phyloP scores from a whole-genome alignment of 2,888 invertebrate species.

The Apamea sordens region DNA sequence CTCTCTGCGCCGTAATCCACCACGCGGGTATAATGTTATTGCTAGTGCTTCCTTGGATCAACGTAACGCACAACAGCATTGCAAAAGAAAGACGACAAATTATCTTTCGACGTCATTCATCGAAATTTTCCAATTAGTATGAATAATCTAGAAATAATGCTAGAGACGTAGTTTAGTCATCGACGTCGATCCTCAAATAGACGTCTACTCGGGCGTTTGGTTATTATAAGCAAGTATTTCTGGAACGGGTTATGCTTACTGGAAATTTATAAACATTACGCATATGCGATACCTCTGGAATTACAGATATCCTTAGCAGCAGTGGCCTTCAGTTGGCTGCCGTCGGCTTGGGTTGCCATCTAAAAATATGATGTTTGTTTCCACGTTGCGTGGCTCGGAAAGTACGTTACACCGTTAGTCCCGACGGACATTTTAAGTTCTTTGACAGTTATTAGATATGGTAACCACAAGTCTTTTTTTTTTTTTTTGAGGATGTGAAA shows the following conservation, averaged over 20 bases:
- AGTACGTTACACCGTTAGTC: background rate
- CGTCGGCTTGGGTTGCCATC: background rate
- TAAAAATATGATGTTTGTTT: background rate
- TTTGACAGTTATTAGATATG: background rate
- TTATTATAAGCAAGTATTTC: constrained; percentile 4
- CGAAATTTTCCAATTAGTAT: background rate
- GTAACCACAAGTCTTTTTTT: background rate
- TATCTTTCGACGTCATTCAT: background rate
- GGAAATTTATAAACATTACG: background rate
- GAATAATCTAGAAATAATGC: constrained; percentile 28
- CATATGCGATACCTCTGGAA: background rate
- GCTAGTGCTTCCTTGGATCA: background rate
- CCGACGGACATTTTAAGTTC: background rate
- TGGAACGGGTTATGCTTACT: background rate
- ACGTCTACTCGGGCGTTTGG: background rate
- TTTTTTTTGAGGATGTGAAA: too few relatives aligned
- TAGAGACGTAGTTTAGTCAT: constrained; percentile 24
- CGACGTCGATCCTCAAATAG: constrained; percentile 35
- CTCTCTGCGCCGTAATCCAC: too few relatives aligned
- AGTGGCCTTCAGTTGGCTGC: background rate
- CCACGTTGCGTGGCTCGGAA: background rate
- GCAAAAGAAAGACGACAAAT: background rate
- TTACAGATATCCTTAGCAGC: background rate
- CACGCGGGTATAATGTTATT: too few relatives aligned
- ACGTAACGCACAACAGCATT: background rate